These are phyloP conservation scores for Oscarella lobularis DNA, from an alignment of 37 sponge, comb jelly and placozoan species.

Conservation along the genomic window DNA sequence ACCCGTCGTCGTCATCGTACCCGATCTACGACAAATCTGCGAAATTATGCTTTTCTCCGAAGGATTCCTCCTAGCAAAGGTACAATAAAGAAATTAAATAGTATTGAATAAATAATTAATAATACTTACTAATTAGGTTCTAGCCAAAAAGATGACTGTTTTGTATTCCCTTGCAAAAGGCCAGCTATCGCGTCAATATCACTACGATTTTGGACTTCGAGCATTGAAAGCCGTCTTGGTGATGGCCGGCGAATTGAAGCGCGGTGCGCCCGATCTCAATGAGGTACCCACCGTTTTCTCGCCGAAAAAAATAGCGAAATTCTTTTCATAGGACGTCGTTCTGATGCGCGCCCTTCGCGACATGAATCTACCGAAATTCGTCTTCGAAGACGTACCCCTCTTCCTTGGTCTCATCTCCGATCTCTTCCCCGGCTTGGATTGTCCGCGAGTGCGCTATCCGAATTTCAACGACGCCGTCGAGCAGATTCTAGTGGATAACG, in stretches of 20 bases:
- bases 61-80: slow-evolving; percentile 96
- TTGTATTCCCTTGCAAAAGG: slow-evolving; percentile 91
- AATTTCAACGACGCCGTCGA: slow-evolving; percentile 99
- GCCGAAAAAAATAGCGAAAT: neutral
- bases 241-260: slow-evolving; percentile 98
- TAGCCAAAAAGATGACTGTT: slow-evolving; percentile 99
- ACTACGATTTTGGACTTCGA: slow-evolving; percentile 98
- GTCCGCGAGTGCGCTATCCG: slow-evolving; percentile 96
- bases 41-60: slow-evolving; percentile 99
- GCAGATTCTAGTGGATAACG: slow-evolving; percentile 49
- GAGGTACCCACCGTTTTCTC: slow-evolving; percentile 28
- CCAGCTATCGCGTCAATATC: slow-evolving; percentile 93
- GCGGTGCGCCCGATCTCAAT: slow-evolving; percentile 90
- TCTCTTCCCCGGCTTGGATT: slow-evolving; percentile 98
- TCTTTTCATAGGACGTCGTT: slow-evolving; percentile 68
- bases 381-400: slow-evolving; percentile 98
- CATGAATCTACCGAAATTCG: slow-evolving; percentile 99
- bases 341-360: slow-evolving; percentile 98
- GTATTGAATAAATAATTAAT: neutral
- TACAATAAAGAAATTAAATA: neutral
- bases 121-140: slow-evolving; percentile 35
- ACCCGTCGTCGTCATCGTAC: slow-evolving; percentile 98
- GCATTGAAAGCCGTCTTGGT: slow-evolving; percentile 99
- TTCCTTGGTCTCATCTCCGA: slow-evolving; percentile 96
- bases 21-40: slow-evolving; percentile 96